These are phyloP conservation scores for Ylistrum balloti DNA, from an alignment of 1,140 invertebrate species.

Conservation along the genomic window DNA sequence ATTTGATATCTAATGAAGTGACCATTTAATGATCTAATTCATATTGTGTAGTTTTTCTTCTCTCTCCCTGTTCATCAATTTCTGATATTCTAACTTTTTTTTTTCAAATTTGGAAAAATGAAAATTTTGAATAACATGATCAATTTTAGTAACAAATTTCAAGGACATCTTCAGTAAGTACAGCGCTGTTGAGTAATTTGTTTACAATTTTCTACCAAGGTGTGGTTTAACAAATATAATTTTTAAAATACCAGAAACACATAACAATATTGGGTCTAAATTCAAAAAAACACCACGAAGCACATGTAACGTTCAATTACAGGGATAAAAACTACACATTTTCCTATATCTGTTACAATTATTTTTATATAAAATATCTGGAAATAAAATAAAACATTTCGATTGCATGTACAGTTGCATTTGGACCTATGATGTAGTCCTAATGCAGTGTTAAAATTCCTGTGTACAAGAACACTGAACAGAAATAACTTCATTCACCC, in stretches of 20 bases:
- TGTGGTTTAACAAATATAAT: not conserved
- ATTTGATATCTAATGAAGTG: not conserved
- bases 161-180: constrained; percentile 16
- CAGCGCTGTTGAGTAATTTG: constrained; percentile 23
- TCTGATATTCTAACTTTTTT: not conserved
- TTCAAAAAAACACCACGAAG: not conserved
- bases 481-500: not conserved
- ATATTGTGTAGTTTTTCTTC: not conserved
- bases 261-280: not conserved
- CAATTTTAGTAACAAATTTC: not conserved
- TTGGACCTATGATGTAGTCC: constrained; percentile 29
- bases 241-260: constrained; percentile 6
- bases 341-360: not conserved
- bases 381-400: constrained; percentile 21
- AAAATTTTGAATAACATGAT: not conserved
- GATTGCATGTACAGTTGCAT: constrained; percentile 36
- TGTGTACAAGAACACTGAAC: not conserved
- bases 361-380: constrained; percentile 20
- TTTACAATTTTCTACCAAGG: not conserved
- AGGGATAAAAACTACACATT: constrained; percentile 27
- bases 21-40: not conserved
- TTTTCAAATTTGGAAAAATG: not conserved
- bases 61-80: not conserved
- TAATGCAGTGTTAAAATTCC: constrained; percentile 38
- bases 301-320: constrained; percentile 19